These are phyloP conservation scores for Drosophila seguyi DNA, from an alignment of 1,140 invertebrate species.

Conservation along the genomic window DNA sequence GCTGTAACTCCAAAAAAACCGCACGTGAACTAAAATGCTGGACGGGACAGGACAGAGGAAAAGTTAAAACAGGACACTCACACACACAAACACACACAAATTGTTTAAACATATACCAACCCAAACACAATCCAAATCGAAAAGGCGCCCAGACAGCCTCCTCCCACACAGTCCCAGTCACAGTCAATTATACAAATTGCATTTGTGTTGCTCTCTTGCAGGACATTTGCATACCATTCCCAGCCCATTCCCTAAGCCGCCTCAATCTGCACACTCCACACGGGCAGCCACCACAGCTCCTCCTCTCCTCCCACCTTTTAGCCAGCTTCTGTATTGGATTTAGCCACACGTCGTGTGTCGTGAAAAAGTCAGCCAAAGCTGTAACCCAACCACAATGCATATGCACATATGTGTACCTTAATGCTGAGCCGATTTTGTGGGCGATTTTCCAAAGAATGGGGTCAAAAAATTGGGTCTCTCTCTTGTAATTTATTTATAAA, in stretches of 20 bases:
- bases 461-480: not conserved
- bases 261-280: slow-evolving; percentile 7
- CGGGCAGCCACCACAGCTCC: no score
- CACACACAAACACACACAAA: slow-evolving; percentile 54
- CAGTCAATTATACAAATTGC: slow-evolving; percentile 83
- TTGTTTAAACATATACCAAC: slow-evolving; percentile 76
- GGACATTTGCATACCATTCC: slow-evolving; percentile 49
- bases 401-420: not conserved
- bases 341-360: slow-evolving; percentile 19
- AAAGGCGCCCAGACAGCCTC: slow-evolving; percentile 41
- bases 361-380: slow-evolving; percentile 36
- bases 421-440: slow-evolving; percentile 21
- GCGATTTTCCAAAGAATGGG: not conserved
- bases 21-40: slow-evolving; percentile 70
- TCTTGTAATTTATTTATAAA: not conserved
- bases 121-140: slow-evolving; percentile 61
- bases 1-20: slow-evolving; percentile 53
- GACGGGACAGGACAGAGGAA: slow-evolving; percentile 16
- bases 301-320: not conserved
- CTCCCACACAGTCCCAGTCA: slow-evolving; percentile 55
- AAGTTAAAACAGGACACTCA: slow-evolving; percentile 3
- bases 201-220: slow-evolving; percentile 65
- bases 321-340: slow-evolving; percentile 6
- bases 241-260: slow-evolving; percentile 8
- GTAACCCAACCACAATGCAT: slow-evolving; percentile 11